These are phyloP conservation scores for Kradibia gibbosae DNA, from an alignment of 1,140 invertebrate genomes.

Conservation along the genomic window DNA sequence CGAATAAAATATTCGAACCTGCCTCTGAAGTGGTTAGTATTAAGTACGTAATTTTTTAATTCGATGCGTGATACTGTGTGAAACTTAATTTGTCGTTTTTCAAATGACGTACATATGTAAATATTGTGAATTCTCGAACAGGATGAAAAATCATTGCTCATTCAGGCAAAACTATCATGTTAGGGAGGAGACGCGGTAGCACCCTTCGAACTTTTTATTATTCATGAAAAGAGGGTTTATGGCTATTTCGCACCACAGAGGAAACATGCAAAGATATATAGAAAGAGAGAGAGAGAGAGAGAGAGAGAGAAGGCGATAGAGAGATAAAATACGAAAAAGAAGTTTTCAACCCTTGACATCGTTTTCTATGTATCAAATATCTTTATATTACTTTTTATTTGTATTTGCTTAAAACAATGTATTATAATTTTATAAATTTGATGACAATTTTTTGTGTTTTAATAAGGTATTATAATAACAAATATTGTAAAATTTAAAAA, in stretches of 20 bases:
- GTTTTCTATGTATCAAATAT: slow-evolving; percentile 18
- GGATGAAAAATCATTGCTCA: slow-evolving; percentile 69
- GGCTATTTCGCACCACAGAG: slow-evolving; percentile 46
- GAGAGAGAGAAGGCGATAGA: slow-evolving; percentile 4
- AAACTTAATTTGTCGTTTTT: background rate
- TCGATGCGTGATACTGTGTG: slow-evolving; percentile 10
- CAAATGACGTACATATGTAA: slow-evolving; percentile 46
- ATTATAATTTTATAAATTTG: background rate
- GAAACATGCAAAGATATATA: slow-evolving; percentile 19
- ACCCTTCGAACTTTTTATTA: slow-evolving; percentile 71
- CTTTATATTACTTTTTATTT: background rate
- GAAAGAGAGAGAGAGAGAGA: slow-evolving; percentile 35
- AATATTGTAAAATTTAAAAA: background rate
- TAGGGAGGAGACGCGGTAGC: slow-evolving; percentile 57
- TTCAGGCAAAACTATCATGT: slow-evolving; percentile 63
- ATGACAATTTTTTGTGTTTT: background rate
- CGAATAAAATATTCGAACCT: no score
- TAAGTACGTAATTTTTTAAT: slow-evolving; percentile 42
- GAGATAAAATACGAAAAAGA: background rate
- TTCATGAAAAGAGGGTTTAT: slow-evolving; percentile 68
- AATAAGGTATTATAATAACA: background rate
- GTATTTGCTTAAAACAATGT: background rate
- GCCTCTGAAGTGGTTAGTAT: background rate
- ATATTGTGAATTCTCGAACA: slow-evolving; percentile 61
- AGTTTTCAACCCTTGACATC: slow-evolving; percentile 1